Conservation (phyloP, 2,797 vertebrate species). For the Synanceia verrucosa region DNA sequence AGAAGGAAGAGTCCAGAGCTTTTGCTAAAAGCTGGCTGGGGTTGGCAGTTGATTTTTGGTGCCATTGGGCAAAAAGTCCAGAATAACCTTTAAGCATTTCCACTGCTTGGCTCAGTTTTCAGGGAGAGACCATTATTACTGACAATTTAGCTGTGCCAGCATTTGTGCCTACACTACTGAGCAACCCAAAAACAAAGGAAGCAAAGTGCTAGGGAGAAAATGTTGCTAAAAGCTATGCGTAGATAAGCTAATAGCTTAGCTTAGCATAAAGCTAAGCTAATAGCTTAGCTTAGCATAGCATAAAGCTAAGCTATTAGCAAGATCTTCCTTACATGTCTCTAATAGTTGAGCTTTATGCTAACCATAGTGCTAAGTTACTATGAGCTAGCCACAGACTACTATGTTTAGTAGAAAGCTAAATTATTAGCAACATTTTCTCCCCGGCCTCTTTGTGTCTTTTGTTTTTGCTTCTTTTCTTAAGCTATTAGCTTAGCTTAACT, state of each 20-base stretch:
- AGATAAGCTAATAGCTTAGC: not conserved
- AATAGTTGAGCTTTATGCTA: too few species aligned
- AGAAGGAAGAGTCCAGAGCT: not conserved
- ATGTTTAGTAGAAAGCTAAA: too few species aligned
- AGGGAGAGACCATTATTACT: not conserved
- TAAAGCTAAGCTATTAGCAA: too few species aligned
- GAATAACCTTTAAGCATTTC: not conserved
- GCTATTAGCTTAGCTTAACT: too few species aligned
- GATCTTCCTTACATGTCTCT: too few species aligned
- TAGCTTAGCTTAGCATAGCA: too few species aligned
- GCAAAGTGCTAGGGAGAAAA: not conserved
- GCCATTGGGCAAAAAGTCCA: not conserved
- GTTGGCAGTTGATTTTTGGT: not conserved
- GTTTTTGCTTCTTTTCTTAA: too few species aligned
- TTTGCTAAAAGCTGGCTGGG: not conserved
- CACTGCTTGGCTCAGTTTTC: not conserved
- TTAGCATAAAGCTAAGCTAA: too few species aligned
- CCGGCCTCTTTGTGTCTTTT: too few species aligned
- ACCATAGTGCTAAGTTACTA: too few species aligned
- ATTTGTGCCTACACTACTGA: not conserved
- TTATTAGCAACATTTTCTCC: not conserved
- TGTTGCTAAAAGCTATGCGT: too few species aligned
- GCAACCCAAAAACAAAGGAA: not conserved
- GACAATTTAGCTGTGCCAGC: not conserved
- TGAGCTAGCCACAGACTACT: too few species aligned